Evolutionary conservation across 2,888 invertebrate genomes (phyloP), one percentile per base, ranked within the genome.

Genomic region (Cheilosia impressa): DNA sequence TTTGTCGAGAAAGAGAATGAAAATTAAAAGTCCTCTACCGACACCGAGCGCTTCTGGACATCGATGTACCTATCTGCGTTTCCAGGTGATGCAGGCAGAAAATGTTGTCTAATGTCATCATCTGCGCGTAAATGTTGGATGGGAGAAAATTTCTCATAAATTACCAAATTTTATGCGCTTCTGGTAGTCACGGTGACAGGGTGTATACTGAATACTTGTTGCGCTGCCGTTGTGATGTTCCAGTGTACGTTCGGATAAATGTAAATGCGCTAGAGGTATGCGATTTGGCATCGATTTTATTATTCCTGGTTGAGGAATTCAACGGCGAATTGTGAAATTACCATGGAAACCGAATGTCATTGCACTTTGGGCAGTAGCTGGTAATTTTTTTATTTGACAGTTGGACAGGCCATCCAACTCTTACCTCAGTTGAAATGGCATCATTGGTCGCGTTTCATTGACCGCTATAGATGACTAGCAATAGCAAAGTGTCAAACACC

Each of bases 281-380:
- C 31, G 62, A 83, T 83, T 78, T 83, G 60, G 62, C 60, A 72
- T 47, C 41, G 62, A 62, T 83, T 83, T 83, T 83, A 83, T 71
- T 77, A 57, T 71, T 76, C 6, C 31, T 71, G 52, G 72, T 65
- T 60, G 82, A 62, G 78, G 78, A 78, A 82, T 76, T 75, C 57
- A 69, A 31, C 75, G 50, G 15, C 2, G 13, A 17, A 57, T 60
- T 71, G 60, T 60, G 45, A 47, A 82, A 50, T 52, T 34, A 69
- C 69, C 13, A 15, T 31, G 9, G 38, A 38, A 13, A 47, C 7
- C 22, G 24, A 63, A 52, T 52, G 69, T 71, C 27, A 50, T 24
- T 31, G 68, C 68, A 73, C 75, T 63, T 43, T 45, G 34, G 19
- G 13, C 52, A 13, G 52, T 52, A 4, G 52, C 5, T 52, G 15